Conservation (phyloP, 2,888 invertebrate genomes). For the Phoronis australis region DNA sequence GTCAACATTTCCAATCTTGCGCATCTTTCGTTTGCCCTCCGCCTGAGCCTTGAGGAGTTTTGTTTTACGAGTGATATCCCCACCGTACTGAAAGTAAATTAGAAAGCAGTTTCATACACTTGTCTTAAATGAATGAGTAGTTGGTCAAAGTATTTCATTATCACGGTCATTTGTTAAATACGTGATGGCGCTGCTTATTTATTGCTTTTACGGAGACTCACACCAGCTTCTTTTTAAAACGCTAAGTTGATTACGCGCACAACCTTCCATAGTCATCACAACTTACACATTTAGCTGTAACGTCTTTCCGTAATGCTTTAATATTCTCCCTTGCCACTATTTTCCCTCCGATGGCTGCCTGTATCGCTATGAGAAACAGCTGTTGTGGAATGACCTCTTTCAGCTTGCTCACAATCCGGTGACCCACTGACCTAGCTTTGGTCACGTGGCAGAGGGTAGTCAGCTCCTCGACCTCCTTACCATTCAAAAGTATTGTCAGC, state of each 20-base stretch:
- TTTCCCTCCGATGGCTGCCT: constrained; percentile 74
- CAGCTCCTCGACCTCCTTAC: constrained; percentile 74
- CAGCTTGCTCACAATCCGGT: constrained; percentile 65
- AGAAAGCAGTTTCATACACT: not conserved
- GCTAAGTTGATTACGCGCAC: too few relatives aligned
- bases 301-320: constrained; percentile 84
- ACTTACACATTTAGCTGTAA: constrained; percentile 84
- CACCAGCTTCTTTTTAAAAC: too few relatives aligned
- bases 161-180: too few relatives aligned
- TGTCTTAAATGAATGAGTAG: not conserved
- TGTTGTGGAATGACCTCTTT: constrained; percentile 84
- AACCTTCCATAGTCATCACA: too few relatives aligned
- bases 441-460: constrained; percentile 73
- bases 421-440: constrained; percentile 52
- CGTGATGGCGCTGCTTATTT: too few relatives aligned
- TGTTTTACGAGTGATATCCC: constrained; percentile 81
- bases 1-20: constrained; percentile 82
- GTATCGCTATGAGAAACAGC: constrained; percentile 76
- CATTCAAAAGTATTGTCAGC: constrained; percentile 76
- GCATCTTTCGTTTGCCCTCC: constrained; percentile 91
- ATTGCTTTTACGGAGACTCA: too few relatives aligned
- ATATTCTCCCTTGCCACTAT: constrained; percentile 79
- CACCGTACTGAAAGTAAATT: constrained; percentile 62
- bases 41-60: constrained; percentile 84
- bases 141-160: not conserved